A percentile compares a stretch with the other conserved stretches of the same genome.
Evolutionary conservation across 2,797 vertebrate species (phyloP).

Genomic region (Lacerta bilineata): DNA sequence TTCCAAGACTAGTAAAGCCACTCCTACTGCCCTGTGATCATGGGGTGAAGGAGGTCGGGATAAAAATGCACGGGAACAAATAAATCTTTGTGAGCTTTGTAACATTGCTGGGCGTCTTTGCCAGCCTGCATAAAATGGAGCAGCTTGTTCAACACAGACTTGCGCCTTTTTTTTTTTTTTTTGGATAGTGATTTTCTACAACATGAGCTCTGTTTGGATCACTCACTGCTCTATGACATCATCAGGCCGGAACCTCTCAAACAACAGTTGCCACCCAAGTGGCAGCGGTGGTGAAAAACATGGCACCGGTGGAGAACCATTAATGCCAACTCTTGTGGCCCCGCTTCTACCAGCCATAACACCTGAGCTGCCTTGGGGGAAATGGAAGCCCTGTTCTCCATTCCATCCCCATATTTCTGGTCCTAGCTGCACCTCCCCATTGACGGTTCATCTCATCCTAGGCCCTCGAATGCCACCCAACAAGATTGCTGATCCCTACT

Average conservation of each 20-base stretch:
- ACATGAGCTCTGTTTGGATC: not conserved
- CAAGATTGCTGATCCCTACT: not conserved
- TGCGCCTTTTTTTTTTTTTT: not conserved
- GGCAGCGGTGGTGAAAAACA: not conserved
- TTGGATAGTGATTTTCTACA: not conserved
- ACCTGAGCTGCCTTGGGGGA: not conserved
- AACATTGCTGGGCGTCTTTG: not conserved
- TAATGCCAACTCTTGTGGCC: not conserved
- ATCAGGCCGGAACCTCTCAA: conserved; percentile 31
- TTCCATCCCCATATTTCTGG: not conserved
- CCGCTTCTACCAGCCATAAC: not conserved
- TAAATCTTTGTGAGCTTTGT: not conserved
- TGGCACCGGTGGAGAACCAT: not conserved
- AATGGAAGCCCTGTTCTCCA: conserved; percentile 7
- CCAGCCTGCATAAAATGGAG: not conserved
- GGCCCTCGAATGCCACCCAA: too few relatives aligned
- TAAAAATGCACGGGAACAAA: too few relatives aligned
- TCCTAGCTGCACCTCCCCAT: not conserved
- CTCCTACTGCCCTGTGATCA: too few relatives aligned
- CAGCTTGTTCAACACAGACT: not conserved
- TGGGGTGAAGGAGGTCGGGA: too few relatives aligned
- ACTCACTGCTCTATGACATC: conserved; percentile 38
- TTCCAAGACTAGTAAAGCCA: too few relatives aligned
- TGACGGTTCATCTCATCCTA: not conserved
- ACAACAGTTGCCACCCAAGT: not conserved